phyloP scores from a whole-genome alignment of 2,797 vertebrate species.

The Cryptoblepharus egeriae region DNA sequence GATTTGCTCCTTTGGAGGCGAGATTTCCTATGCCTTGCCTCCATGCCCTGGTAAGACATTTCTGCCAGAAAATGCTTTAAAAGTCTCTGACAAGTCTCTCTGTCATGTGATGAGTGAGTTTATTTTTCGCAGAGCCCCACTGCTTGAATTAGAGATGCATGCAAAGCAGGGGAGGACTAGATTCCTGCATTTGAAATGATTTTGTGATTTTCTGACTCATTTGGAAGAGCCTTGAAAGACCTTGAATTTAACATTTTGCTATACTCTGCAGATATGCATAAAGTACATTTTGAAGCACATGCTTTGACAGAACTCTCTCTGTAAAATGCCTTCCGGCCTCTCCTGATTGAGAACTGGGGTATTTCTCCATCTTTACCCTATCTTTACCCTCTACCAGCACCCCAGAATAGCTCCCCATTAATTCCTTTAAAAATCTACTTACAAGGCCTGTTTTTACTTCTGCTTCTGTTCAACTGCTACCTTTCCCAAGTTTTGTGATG shows the following conservation, averaged over 20 bases:
- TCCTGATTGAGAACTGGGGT: not conserved
- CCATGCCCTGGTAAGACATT: slow-evolving; percentile 47
- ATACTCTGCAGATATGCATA: slow-evolving; percentile 68
- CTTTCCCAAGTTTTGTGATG: too few species aligned
- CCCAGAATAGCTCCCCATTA: too few species aligned
- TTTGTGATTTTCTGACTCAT: slow-evolving; percentile 43
- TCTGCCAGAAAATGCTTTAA: slow-evolving; percentile 54
- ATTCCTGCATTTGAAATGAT: slow-evolving; percentile 19
- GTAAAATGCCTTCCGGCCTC: not conserved
- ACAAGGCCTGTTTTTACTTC: not conserved
- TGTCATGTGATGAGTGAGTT: slow-evolving; percentile 49
- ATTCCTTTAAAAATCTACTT: not conserved
- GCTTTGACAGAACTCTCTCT: not conserved
- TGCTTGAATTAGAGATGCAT: slow-evolving; percentile 38
- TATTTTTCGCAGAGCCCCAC: slow-evolving; percentile 34
- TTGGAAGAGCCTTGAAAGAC: slow-evolving; percentile 2
- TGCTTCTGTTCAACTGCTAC: too few species aligned
- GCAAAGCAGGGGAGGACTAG: slow-evolving; percentile 3
- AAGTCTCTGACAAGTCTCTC: slow-evolving; percentile 50
- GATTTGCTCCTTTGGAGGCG: slow-evolving; percentile 49
- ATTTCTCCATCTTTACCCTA: too few species aligned
- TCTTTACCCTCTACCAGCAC: not conserved
- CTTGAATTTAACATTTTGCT: slow-evolving; percentile 23
- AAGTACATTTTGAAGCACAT: slow-evolving; percentile 39
- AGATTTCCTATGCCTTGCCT: slow-evolving; percentile 55